Conservation (phyloP, 2,113 vertebrate genomes). For the Entomyzon cyanotis region DNA sequence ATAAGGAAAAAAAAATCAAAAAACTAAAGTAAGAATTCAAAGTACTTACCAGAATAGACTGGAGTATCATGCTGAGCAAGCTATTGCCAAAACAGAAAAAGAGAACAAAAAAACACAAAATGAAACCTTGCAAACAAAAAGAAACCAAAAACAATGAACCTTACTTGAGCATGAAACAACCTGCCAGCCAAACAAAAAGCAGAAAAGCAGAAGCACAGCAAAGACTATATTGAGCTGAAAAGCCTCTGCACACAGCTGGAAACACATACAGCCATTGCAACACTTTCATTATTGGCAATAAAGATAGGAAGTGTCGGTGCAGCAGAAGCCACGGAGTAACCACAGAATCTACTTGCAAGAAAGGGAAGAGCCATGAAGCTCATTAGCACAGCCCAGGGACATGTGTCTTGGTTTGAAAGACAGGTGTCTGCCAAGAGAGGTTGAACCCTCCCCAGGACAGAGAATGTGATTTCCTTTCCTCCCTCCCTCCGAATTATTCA, state of each 20-base stretch:
- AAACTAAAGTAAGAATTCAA: background rate
- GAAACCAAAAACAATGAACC: background rate
- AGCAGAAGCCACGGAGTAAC: background rate
- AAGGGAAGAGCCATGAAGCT: background rate
- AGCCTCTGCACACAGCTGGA: background rate
- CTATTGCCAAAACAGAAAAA: background rate
- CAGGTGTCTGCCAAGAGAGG: too few species aligned
- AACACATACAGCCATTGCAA: background rate
- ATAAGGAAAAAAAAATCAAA: background rate
- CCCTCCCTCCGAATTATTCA: too few species aligned
- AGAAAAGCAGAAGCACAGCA: rapidly evolving
- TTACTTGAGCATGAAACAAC: background rate
- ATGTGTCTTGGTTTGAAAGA: too few species aligned
- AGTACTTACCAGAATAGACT: background rate
- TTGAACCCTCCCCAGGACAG: too few species aligned
- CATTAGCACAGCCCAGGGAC: background rate
- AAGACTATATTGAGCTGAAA: background rate
- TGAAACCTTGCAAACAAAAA: background rate
- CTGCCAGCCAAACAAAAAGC: background rate
- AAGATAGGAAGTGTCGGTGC: background rate
- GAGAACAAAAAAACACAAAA: background rate
- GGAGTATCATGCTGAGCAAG: background rate
- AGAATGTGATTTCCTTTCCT: too few species aligned
- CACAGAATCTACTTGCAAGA: background rate
- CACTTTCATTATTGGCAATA: background rate